These are phyloP conservation scores for Leucopsar rothschildi DNA, from an alignment of 2,113 vertebrate genomes.

Conservation along the genomic window DNA sequence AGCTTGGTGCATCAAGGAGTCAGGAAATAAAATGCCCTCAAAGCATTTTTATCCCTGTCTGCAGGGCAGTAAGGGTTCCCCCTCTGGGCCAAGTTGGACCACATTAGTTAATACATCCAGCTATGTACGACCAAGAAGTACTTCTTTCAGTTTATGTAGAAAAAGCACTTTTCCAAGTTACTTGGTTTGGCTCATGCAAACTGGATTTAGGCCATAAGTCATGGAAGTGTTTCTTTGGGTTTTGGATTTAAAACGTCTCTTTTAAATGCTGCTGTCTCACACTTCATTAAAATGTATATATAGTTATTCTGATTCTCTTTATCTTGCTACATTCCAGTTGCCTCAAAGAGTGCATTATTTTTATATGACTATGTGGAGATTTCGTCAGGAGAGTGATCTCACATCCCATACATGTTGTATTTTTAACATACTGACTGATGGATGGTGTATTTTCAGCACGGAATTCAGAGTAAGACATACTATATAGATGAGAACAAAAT, in stretches of 20 bases:
- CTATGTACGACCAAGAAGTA: neutral
- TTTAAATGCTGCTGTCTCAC: neutral
- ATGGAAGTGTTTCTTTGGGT: neutral
- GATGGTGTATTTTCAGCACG: neutral
- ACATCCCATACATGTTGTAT: neutral
- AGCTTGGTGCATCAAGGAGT: neutral
- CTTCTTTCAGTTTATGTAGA: neutral
- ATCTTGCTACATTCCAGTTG: neutral
- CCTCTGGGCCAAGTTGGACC: accelerated
- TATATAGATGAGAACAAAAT: neutral
- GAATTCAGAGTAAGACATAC: neutral
- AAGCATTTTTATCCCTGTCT: neutral
- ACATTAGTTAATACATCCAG: neutral
- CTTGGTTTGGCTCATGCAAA: neutral
- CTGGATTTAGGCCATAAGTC: neutral
- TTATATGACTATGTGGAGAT: neutral
- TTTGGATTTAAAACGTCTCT: neutral
- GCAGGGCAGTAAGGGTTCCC: neutral
- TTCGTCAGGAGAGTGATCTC: neutral
- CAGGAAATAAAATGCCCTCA: neutral
- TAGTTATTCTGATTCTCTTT: neutral
- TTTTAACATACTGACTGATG: neutral
- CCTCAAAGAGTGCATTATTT: neutral
- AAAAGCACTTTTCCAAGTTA: neutral
- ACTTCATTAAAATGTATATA: neutral